These are phyloP conservation scores for Temnothorax longispinosus DNA, from an alignment of 1,140 invertebrate species.

Conservation along the genomic window DNA sequence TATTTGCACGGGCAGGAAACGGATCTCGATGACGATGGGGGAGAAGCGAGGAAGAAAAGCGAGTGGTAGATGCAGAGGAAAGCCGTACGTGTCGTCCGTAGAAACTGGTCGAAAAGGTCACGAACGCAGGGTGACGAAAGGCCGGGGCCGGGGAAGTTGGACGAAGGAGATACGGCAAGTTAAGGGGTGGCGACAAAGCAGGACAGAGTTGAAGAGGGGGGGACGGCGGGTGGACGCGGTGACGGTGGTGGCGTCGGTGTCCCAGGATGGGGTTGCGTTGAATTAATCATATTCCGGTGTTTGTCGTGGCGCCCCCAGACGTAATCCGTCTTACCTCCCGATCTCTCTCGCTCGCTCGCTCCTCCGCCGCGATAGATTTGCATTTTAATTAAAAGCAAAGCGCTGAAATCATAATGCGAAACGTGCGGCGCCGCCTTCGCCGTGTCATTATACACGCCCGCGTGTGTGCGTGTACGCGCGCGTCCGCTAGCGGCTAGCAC, in stretches of 20 bases:
- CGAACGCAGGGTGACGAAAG: slow-evolving; percentile 8
- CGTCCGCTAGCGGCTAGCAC: slow-evolving; percentile 30
- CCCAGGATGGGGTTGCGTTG: slow-evolving; percentile 82
- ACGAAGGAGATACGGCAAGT: slow-evolving; percentile 55
- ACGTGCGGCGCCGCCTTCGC: slow-evolving; percentile 81
- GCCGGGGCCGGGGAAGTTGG: not conserved
- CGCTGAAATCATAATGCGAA: slow-evolving; percentile 88
- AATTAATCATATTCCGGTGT: slow-evolving; percentile 86
- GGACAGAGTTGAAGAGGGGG: not conserved
- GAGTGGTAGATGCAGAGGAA: not conserved
- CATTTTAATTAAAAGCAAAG: slow-evolving; percentile 89
- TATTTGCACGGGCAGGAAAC: slow-evolving; percentile 46
- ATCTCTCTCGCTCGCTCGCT: slow-evolving; percentile 84
- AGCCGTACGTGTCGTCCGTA: slow-evolving; percentile 38
- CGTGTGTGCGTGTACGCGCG: slow-evolving; percentile 37
- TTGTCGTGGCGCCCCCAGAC: slow-evolving; percentile 85
- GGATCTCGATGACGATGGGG: not conserved
- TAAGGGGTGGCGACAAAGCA: slow-evolving; percentile 59
- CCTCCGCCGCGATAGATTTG: slow-evolving; percentile 86
- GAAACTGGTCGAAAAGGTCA: slow-evolving; percentile 58
- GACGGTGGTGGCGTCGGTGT: slow-evolving; percentile 67
- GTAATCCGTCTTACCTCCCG: slow-evolving; percentile 86
- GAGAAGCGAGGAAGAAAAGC: not conserved
- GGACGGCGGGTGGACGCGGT: slow-evolving; percentile 50
- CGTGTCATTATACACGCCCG: slow-evolving; percentile 74